phyloP scores from a whole-genome alignment of 2,113 vertebrate species.

The Struthidea cinerea region DNA sequence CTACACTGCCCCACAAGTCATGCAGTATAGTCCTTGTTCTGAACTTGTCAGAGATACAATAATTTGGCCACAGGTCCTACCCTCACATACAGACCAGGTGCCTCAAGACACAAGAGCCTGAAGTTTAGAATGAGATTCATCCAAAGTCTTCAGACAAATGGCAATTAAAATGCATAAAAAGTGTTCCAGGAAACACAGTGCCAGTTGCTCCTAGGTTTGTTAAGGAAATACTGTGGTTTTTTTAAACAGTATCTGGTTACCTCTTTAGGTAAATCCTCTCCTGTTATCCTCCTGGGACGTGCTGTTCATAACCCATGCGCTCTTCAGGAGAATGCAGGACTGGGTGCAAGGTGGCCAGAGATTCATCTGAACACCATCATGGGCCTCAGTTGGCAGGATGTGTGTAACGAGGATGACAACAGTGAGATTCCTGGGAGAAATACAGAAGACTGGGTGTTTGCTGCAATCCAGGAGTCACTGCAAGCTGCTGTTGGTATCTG shows the following conservation, averaged over 20 bases:
- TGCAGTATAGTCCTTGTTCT: background rate
- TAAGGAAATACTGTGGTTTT: accelerated
- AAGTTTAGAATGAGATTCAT: background rate
- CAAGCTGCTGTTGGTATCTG: background rate
- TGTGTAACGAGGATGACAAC: accelerated
- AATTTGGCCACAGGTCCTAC: background rate
- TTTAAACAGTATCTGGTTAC: background rate
- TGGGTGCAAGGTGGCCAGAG: background rate
- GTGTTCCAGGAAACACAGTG: background rate
- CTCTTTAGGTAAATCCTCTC: background rate
- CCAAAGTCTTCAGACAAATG: background rate
- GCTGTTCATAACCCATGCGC: background rate
- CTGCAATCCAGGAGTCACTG: background rate
- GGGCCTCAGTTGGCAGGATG: background rate
- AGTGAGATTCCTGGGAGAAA: background rate
- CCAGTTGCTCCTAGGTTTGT: background rate
- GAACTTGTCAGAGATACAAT: background rate
- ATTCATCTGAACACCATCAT: background rate
- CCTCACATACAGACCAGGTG: background rate
- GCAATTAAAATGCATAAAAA: background rate
- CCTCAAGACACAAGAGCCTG: background rate
- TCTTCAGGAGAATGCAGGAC: background rate
- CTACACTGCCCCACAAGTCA: background rate
- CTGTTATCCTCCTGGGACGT: background rate
- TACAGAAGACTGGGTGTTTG: background rate